Conservation (phyloP, 2,113 vertebrate species). For the Zingel zingel region DNA sequence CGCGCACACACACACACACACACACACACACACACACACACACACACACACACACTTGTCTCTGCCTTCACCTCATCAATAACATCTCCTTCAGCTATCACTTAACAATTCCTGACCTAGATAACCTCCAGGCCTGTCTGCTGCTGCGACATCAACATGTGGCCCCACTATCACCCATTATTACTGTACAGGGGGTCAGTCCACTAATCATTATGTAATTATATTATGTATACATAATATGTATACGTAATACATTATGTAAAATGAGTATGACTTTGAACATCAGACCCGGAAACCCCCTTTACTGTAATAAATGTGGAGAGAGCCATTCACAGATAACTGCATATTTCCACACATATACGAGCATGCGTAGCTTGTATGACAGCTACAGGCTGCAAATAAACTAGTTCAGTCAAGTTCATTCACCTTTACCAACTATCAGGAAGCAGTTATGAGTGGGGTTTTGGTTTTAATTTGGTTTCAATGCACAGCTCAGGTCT, state of each 20-base stretch:
- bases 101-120: neutral
- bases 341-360: too few species aligned
- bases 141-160: constrained; percentile 17
- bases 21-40: neutral
- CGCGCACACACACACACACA: neutral
- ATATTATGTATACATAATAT: too few species aligned
- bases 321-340: too few species aligned
- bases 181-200: neutral
- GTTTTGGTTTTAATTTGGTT: neutral
- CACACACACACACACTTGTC: neutral
- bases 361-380: too few species aligned
- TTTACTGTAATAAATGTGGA: too few species aligned
- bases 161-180: constrained; percentile 19
- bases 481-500: constrained; percentile 21
- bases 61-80: neutral
- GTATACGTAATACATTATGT: too few species aligned
- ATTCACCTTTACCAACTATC: neutral
- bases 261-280: too few species aligned
- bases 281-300: too few species aligned
- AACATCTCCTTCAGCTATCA: constrained; percentile 5
- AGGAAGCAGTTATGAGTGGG: neutral
- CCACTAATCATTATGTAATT: constrained; percentile 10
- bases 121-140: constrained; percentile 12
- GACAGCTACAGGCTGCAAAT: too few species aligned
- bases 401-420: too few species aligned